phyloP scores from a whole-genome alignment of 2,113 vertebrate genomes.

The Ameiurus melas region DNA sequence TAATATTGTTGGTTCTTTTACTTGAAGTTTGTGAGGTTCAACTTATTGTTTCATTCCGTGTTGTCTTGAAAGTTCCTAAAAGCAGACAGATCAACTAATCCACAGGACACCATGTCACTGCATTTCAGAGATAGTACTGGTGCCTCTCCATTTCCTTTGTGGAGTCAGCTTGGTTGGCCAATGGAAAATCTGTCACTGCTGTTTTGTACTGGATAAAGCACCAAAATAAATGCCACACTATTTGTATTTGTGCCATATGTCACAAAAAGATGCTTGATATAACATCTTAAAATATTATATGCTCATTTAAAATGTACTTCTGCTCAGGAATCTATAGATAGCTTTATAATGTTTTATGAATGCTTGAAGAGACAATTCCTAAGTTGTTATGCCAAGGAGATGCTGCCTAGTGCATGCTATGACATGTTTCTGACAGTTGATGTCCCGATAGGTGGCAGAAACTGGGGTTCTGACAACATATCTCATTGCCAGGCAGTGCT shows the following conservation, averaged over 20 bases:
- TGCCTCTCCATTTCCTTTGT: constrained; percentile 16
- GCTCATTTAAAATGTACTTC: not conserved
- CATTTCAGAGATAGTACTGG: constrained; percentile 13
- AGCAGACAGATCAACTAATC: not conserved
- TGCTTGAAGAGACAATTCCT: not conserved
- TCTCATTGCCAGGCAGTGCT: not conserved
- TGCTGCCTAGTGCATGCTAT: not conserved
- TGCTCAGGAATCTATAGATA: not conserved
- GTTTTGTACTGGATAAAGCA: not conserved
- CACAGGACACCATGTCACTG: not conserved
- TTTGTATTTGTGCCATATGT: constrained; percentile 2
- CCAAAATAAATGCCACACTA: not conserved
- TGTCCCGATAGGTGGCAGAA: not conserved
- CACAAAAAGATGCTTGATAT: constrained; percentile 5
- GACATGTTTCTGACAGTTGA: not conserved
- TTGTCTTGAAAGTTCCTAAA: not conserved
- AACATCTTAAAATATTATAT: constrained; percentile 11
- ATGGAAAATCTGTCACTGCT: not conserved
- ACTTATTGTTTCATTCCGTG: not conserved
- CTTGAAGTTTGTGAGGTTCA: not conserved
- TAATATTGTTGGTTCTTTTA: not conserved
- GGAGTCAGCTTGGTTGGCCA: constrained; percentile 1
- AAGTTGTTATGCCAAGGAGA: not conserved
- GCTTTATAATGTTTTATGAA: not conserved
- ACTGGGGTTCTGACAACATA: constrained; percentile 4